Conservation (phyloP, 1,140 invertebrate species). For the Gyrodactylus bullatarudis region DNA sequence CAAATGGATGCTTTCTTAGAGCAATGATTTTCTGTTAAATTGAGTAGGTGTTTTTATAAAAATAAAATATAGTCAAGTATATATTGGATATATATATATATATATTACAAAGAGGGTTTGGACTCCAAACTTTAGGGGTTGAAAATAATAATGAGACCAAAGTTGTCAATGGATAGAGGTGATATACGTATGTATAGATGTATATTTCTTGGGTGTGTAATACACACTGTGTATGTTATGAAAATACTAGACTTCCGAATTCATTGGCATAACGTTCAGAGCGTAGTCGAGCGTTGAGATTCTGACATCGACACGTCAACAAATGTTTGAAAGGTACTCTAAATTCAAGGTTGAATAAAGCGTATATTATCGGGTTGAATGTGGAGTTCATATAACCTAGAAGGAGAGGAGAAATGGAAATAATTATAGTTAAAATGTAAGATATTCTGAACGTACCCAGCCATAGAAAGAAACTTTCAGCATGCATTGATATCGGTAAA, state of each 20-base stretch:
- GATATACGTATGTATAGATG: too few relatives aligned
- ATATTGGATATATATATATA: too few relatives aligned
- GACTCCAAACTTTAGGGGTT: too few relatives aligned
- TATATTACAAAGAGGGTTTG: too few relatives aligned
- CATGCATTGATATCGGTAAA: not conserved
- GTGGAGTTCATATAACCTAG: conserved; percentile 2
- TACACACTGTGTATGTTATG: too few relatives aligned
- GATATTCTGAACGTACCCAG: not conserved
- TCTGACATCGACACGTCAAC: conserved; percentile 20
- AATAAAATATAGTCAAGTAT: too few relatives aligned
- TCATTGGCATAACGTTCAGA: conserved; percentile 21
- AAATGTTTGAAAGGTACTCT: conserved; percentile 24
- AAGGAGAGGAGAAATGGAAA: not conserved
- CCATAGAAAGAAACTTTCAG: not conserved
- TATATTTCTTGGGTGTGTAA: too few relatives aligned
- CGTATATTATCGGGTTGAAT: conserved; percentile 24
- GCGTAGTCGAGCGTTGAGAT: conserved; percentile 20
- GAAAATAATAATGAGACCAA: too few relatives aligned
- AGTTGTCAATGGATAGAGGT: too few relatives aligned
- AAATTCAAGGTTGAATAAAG: conserved; percentile 24
- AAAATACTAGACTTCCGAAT: conserved; percentile 14
- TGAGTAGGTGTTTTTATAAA: too few relatives aligned
- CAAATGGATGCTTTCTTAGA: too few relatives aligned
- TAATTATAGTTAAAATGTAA: not conserved
- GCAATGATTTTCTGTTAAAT: too few relatives aligned